A percentile compares a stretch with the other conserved stretches of the same genome.
Conservation (phyloP, 1,140 invertebrate species). For the Drosophila willistoni region DNA sequence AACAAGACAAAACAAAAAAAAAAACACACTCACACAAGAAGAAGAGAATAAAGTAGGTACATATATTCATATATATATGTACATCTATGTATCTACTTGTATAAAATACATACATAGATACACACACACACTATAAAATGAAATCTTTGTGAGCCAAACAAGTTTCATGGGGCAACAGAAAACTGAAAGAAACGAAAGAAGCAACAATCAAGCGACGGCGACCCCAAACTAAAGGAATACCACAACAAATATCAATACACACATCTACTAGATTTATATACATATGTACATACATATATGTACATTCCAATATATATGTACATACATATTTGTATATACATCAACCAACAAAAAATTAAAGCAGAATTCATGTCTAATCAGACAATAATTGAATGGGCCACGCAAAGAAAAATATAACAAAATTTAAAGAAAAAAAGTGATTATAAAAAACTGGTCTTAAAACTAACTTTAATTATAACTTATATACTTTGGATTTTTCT, state of each 20-base stretch:
- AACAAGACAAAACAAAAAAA: not conserved
- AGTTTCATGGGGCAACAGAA: conserved; percentile 8
- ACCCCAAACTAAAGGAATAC: conserved; percentile 4
- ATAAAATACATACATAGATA: conserved; percentile 3
- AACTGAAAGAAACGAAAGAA: conserved; percentile 8
- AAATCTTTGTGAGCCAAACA: conserved; percentile 9
- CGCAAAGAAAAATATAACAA: not conserved
- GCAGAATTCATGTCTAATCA: not conserved
- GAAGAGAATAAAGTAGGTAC: conserved; percentile 7
- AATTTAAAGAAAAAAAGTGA: not conserved
- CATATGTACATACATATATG: not conserved
- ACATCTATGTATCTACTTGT: conserved; percentile 2
- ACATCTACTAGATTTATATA: conserved; percentile 1
- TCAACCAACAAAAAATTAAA: not conserved
- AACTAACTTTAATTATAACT: not conserved
- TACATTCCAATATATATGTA: not conserved
- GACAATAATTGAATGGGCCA: not conserved
- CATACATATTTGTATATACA: not conserved
- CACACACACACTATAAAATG: not conserved
- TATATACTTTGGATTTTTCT: not conserved
- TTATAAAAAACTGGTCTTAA: not conserved
- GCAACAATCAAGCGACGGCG: conserved; percentile 2
- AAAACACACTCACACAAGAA: not conserved
- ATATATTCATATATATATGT: not conserved
- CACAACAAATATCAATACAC: not conserved